These are phyloP conservation scores for Phodopus roborovskii DNA, from an alignment of 2,113 vertebrate genomes.

Conservation along the genomic window DNA sequence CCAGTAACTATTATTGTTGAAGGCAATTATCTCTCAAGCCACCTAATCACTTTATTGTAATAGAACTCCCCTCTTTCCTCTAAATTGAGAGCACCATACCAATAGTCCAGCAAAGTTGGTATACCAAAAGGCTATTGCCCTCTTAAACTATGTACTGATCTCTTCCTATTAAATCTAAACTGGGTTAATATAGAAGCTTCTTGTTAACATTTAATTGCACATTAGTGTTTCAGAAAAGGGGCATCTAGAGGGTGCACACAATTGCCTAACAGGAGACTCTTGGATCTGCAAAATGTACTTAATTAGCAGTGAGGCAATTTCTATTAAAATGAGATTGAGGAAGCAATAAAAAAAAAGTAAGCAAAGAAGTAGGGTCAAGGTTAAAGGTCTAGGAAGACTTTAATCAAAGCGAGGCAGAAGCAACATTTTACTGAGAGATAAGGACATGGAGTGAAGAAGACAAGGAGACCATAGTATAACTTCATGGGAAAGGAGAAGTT, in stretches of 20 bases:
- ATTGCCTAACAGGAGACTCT: not conserved
- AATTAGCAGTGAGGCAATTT: conserved; percentile 62
- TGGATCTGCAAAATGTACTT: conserved; percentile 45
- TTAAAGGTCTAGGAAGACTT: conserved; percentile 30
- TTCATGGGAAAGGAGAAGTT: not conserved
- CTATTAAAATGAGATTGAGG: conserved; percentile 60
- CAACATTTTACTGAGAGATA: not conserved
- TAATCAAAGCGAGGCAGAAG: conserved; percentile 38
- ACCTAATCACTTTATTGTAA: not conserved
- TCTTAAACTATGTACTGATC: conserved; percentile 41
- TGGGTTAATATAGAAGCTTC: conserved; percentile 45
- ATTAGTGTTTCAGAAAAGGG: not conserved
- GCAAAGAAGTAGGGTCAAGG: not conserved
- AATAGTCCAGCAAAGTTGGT: conserved; percentile 42
- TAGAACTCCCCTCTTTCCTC: not conserved
- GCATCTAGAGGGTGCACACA: not conserved
- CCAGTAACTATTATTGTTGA: not conserved
- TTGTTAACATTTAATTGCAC: conserved; percentile 31
- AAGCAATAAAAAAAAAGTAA: conserved; percentile 6
- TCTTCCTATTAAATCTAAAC: conserved; percentile 39
- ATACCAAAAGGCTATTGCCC: not conserved
- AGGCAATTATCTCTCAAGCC: not conserved
- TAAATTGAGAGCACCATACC: not conserved
- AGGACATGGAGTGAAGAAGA: not conserved
- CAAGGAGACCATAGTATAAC: not conserved